Conservation (phyloP, 37 sponge, comb jelly and placozoan species). For the Axinella damicornis region DNA sequence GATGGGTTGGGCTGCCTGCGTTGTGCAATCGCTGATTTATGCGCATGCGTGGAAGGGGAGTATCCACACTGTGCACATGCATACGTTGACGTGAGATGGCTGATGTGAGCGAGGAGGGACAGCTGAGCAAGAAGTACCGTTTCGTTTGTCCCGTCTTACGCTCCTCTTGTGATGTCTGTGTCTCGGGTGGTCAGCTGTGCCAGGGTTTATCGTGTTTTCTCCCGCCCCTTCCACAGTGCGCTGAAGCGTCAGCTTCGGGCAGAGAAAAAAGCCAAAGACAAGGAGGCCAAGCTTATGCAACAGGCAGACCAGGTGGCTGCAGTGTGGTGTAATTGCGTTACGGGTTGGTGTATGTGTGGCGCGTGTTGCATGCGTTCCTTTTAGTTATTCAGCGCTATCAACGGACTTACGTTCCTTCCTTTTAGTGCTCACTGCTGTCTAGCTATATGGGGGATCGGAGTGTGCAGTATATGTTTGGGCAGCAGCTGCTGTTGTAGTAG, state of each 20-base stretch:
- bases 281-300: slow-evolving; percentile 53
- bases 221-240: slow-evolving; percentile 81
- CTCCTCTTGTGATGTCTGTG: not conserved
- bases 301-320: not conserved
- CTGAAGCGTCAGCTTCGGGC: slow-evolving; percentile 82
- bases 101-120: not conserved
- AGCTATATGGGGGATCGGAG: too few species aligned
- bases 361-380: not conserved
- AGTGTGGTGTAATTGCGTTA: too few species aligned
- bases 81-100: not conserved
- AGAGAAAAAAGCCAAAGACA: slow-evolving; percentile 93
- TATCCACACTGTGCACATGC: too few species aligned
- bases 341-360: not conserved
- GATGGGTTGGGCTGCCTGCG: too few species aligned
- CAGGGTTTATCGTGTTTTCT: slow-evolving; percentile 31
- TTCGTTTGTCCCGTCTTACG: not conserved
- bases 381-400: not conserved
- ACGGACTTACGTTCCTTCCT: too few species aligned
- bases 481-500: too few species aligned
- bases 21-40: too few species aligned
- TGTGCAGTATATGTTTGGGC: too few species aligned
- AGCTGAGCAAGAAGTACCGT: slow-evolving; percentile 65
- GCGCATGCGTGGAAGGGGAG: too few species aligned
- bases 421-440: too few species aligned
- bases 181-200: slow-evolving; percentile 1